phyloP scores from a whole-genome alignment of 2,113 vertebrate species.

The Aphelocoma coerulescens region DNA sequence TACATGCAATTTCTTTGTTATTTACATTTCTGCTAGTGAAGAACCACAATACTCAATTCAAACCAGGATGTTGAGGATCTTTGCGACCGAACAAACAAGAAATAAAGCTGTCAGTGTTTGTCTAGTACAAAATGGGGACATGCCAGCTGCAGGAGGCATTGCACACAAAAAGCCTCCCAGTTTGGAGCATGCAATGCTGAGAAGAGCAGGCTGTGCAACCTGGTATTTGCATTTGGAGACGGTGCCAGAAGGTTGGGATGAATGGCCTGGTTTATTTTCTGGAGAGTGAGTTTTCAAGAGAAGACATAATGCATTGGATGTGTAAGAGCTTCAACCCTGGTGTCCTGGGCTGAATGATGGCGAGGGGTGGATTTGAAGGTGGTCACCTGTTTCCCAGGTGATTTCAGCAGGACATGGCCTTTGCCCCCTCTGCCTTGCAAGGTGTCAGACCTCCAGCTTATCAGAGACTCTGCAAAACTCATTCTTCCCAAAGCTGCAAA shows the following conservation, averaged over 20 bases:
- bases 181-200: not conserved
- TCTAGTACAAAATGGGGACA: slow-evolving; percentile 34
- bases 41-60: slow-evolving; percentile 49
- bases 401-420: not conserved
- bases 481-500: not conserved
- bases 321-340: not conserved
- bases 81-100: slow-evolving; percentile 33
- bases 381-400: not conserved
- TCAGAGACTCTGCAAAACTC: not conserved
- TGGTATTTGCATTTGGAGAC: not conserved
- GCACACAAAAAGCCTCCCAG: slow-evolving; percentile 15
- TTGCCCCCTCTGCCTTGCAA: not conserved
- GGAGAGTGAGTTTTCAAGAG: slow-evolving; percentile 1
- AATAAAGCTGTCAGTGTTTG: slow-evolving; percentile 55
- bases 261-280: slow-evolving; percentile 24
- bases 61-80: slow-evolving; percentile 32
- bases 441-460: not conserved
- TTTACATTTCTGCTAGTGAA: slow-evolving; percentile 48
- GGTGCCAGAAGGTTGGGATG: not conserved
- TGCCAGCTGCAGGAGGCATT: not conserved
- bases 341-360: not conserved
- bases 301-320: not conserved
- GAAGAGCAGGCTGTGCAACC: slow-evolving; percentile 13
- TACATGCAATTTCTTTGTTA: slow-evolving; percentile 53
- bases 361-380: not conserved